Evolutionary conservation across 2,888 invertebrate species (phyloP).

Genomic region (Agriopis marginaria): DNA sequence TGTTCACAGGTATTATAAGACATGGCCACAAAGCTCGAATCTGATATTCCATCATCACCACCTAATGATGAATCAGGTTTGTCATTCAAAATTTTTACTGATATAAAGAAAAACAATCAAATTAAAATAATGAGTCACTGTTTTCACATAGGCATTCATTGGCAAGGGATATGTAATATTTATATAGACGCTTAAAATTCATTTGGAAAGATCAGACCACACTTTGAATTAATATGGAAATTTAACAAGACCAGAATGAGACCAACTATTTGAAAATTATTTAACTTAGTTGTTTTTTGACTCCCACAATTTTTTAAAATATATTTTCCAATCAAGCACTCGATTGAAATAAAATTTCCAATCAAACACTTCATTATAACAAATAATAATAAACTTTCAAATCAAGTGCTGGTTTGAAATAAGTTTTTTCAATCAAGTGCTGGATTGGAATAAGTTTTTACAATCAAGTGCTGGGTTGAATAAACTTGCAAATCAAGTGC

Average conservation of each 20-base stretch:
- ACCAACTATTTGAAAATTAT: no score
- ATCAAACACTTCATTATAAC: not conserved
- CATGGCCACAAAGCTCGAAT: conserved; percentile 79
- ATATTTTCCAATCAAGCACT: not conserved
- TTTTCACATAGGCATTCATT: not conserved
- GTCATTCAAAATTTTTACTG: conserved; percentile 43
- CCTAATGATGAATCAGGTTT: conserved; percentile 80
- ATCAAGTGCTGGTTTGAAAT: not conserved
- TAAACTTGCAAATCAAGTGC: not conserved
- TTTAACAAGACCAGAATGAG: no score
- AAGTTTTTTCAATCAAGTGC: not conserved
- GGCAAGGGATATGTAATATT: not conserved
- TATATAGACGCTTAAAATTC: not conserved
- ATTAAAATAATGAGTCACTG: conserved; percentile 26
- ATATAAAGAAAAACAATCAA: conserved; percentile 33
- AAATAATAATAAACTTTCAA: not conserved
- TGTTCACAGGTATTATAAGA: conserved; percentile 78
- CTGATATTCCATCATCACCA: conserved; percentile 74
- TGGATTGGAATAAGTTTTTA: not conserved
- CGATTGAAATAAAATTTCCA: not conserved
- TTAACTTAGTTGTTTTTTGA: not conserved
- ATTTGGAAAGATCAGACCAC: no score
- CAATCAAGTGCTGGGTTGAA: not conserved
- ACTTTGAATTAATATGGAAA: no score
- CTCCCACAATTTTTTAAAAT: not conserved